Evolutionary conservation across 1,140 invertebrate species (phyloP), one percentile per base, ranked within the genome.

Genomic region (Papilio polytes): DNA sequence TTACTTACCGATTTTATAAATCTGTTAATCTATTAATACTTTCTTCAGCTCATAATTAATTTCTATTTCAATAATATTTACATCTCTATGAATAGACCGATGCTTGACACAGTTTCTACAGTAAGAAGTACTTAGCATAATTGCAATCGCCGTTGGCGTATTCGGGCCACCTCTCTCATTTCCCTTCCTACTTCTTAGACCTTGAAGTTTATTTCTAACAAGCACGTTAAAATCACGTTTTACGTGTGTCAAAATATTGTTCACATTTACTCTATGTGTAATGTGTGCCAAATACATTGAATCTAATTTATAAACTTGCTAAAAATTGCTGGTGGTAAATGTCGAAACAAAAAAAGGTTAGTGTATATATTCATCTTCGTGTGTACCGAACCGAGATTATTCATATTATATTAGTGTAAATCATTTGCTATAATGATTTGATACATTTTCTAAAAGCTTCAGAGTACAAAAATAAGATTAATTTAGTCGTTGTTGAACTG

Each of bases 61-160:
- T 70, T 31, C 26, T 9, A 31, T 70, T 36, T 70, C 63, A 70
- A 31, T 31, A 13, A 15, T 12, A 66, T 63, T 63, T 22, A 63
- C 56, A 70, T 31, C 22, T 70, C 26, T 36, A 6, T 70, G 8
- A 70, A 3, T 31, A 70, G 63, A 70, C 63, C 63, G 26, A 31
- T 70, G 63, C 63, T 70, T 70, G 63, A 70, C 63, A 70, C 4
- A 70, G 63, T 70, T 70, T 63, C 26, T 36, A 70, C 26, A 18
- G 12, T 70, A 70, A 70, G 63, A 70, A 70, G 63, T 70, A 36
- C 63, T 70, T 70, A 70, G 63, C 3, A 36, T 70, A 70, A 70
- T 70, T 70, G 63, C 63, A 70, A 70, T 70, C 63, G 63, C 63
- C 63, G 63, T 13, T 31, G 63, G 63, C 63, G 63, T 70, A 70